These are phyloP conservation scores for Chaetorhynchus papuensis DNA, from an alignment of 2,113 vertebrate genomes.

Conservation along the genomic window DNA sequence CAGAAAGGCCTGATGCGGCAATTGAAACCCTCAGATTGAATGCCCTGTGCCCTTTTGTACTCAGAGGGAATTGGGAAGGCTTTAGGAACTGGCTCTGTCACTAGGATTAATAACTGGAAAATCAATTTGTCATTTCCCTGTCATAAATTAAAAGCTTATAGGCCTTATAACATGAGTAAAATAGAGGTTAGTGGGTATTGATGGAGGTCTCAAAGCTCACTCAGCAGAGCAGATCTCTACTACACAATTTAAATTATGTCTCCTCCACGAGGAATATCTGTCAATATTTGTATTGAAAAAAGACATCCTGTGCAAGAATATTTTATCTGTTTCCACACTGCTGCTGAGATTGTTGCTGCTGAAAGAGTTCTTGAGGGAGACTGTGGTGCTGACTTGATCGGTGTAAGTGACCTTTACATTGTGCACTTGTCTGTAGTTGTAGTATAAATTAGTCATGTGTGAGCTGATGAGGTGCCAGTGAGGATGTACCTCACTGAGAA, in stretches of 20 bases:
- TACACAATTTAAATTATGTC: conserved; percentile 55
- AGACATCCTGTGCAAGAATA: neutral
- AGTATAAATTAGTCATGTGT: neutral
- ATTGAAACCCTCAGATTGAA: neutral
- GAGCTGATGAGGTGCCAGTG: neutral
- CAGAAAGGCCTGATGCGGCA: neutral
- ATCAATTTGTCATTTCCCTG: conserved; percentile 64
- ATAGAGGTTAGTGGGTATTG: conserved; percentile 63
- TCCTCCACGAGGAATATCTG: conserved; percentile 37
- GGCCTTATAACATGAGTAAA: conserved; percentile 54
- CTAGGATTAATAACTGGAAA: conserved; percentile 62
- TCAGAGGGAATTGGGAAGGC: neutral
- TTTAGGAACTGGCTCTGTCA: conserved; percentile 41
- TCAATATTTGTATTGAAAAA: conserved; percentile 57
- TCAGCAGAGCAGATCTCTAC: conserved; percentile 46
- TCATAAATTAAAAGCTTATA: conserved; percentile 69
- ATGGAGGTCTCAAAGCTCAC: conserved; percentile 58
- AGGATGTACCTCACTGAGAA: neutral
- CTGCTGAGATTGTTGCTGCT: neutral
- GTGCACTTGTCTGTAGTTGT: neutral
- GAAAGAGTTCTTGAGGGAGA: neutral
- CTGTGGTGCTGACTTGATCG: neutral
- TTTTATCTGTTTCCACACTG: neutral
- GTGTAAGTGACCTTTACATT: neutral
- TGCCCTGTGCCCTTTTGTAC: neutral